phyloP scores from a whole-genome alignment of 1,140 invertebrate genomes.

The Bombus sibiricus region DNA sequence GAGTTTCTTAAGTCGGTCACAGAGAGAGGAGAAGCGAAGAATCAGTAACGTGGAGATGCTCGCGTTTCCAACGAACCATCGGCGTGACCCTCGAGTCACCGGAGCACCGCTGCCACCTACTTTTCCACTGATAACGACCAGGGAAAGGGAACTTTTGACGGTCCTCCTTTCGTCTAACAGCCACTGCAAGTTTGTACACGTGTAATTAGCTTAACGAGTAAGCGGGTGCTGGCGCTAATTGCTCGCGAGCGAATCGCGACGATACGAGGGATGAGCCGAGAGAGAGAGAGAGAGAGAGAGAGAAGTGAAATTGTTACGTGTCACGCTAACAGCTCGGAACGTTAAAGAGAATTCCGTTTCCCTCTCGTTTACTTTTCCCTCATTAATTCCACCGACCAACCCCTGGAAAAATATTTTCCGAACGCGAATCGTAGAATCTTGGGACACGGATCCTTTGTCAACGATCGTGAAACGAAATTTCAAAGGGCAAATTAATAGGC shows the following conservation, averaged over 20 bases:
- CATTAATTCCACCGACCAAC: conserved; percentile 14
- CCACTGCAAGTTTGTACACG: conserved; percentile 52
- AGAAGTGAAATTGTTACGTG: conserved; percentile 21
- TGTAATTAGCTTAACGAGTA: conserved; percentile 63
- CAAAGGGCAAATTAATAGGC: no score
- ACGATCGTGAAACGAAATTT: no score
- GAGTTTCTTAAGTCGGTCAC: background rate
- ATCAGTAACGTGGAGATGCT: background rate
- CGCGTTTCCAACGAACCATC: background rate
- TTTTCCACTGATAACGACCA: conserved; percentile 34
- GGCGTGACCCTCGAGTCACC: background rate
- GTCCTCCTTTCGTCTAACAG: conserved; percentile 26
- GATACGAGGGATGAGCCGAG: background rate
- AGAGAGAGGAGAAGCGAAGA: background rate
- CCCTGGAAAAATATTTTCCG: conserved; percentile 28
- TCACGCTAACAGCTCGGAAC: conserved; percentile 12
- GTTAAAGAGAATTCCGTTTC: background rate
- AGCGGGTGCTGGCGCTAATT: conserved; percentile 54
- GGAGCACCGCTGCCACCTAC: background rate
- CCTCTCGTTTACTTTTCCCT: background rate
- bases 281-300: background rate
- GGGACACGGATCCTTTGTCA: no score
- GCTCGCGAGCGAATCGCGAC: conserved; percentile 42
- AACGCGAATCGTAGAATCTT: background rate
- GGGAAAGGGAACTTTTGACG: conserved; percentile 52